Base-by-base conservation (phyloP, 2,888 invertebrate genomes). In the Nomada fucata region DNA sequence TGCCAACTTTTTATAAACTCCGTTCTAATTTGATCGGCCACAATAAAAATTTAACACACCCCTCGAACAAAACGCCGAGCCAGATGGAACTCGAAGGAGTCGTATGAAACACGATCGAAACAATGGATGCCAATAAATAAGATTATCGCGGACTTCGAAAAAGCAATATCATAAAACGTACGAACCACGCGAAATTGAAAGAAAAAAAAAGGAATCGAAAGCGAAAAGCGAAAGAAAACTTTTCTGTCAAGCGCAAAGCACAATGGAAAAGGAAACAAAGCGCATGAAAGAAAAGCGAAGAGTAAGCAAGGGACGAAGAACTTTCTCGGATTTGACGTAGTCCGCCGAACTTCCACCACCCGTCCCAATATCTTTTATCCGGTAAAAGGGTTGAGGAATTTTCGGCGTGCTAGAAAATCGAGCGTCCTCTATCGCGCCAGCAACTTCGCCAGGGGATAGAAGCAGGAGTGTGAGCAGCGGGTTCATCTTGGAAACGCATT, bases 401-500 rank as follows among this genome's bases (percentile, higher is more conserved):
- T 82, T 82, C 72, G 47, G 59, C 76, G 42, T 50, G 52, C 53
- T 53, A 29, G 42, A 15, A 55, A 53, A 29, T 2, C 67, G 36
- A 36, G 18, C 70, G 59, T 65, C n/a, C 15, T n/a, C 20, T 9
- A 7, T 44, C 26, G 20, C 20, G 67, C 26, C n/a, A 20, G 53
- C 23, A 73, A 87, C 72, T 79, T 79, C 71, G 59, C 59, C 7
- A 47, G 63, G 36, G 29, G 23, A 36, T n/a, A 44, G n/a, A 29
- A 18, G 15, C 53, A 52, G 23, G 18, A 2, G 0, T 23, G 29
- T 9, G 71, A 11, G 70, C 52, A 44, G 52, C 36, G 74, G 71
- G 82, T 88, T 89, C 86, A 84, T 88, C 86, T 83, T 73, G 79
- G 78, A 83, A 82, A 79, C 86, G 84, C 82, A 79, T 89, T 89